Evolutionary conservation across 1,140 invertebrate genomes (phyloP).

Genomic region (Bombus terrestris): DNA sequence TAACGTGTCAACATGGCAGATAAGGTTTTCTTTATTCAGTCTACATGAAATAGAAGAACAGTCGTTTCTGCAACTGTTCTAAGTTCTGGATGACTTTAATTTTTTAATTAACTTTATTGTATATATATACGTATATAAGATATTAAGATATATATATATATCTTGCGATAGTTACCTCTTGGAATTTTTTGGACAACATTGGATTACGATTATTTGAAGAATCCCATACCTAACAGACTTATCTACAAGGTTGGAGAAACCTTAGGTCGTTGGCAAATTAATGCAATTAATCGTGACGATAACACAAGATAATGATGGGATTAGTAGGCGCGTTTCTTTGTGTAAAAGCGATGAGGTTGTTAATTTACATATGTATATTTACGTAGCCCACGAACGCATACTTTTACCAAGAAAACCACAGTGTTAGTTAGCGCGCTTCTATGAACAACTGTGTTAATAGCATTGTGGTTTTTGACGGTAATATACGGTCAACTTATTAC

Average conservation of each 20-base stretch:
- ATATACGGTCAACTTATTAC: conserved; percentile 7
- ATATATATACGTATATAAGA: too few species aligned
- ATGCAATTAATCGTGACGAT: too few species aligned
- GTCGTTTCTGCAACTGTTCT: not conserved
- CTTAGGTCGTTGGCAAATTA: not conserved
- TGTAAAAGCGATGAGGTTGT: not conserved
- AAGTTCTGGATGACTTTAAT: not conserved
- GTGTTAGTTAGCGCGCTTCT: conserved; percentile 47
- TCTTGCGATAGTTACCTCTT: not conserved
- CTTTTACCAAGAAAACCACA: conserved; percentile 29
- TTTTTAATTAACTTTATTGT: not conserved
- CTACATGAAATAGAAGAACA: not conserved
- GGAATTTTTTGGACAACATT: not conserved
- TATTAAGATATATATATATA: not conserved
- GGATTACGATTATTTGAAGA: not conserved
- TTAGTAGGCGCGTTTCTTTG: not conserved
- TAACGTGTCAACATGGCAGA: not conserved
- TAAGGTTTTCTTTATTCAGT: not conserved
- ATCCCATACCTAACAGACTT: not conserved
- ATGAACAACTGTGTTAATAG: conserved; percentile 34
- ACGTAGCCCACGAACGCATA: not conserved
- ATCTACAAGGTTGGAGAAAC: not conserved
- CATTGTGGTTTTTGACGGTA: conserved; percentile 34
- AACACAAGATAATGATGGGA: not conserved
- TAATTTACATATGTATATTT: conserved; percentile 8